Evolutionary conservation across 2,797 vertebrate species (phyloP).

Genomic region (Danio kyathit): DNA sequence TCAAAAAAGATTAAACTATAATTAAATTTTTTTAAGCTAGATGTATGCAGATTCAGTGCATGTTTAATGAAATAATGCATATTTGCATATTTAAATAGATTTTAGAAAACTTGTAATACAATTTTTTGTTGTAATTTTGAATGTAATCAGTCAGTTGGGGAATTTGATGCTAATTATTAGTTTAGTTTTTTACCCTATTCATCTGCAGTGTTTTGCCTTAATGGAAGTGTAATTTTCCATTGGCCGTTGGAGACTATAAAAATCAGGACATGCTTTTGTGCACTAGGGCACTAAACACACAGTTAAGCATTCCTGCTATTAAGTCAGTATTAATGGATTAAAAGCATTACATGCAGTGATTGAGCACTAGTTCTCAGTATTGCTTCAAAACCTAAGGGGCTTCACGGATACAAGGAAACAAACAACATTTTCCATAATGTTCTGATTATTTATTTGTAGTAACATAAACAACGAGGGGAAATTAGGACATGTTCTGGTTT

Average conservation of each 20-base stretch:
- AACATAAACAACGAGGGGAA: neutral
- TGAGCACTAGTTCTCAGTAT: conserved; percentile 29
- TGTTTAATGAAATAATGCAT: too few relatives aligned
- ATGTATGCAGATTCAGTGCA: too few relatives aligned
- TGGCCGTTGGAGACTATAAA: conserved; percentile 55
- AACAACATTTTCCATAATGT: neutral
- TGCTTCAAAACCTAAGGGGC: conserved; percentile 37
- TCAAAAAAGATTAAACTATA: too few relatives aligned
- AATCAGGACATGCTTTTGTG: conserved; percentile 54
- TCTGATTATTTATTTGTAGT: conserved; percentile 1
- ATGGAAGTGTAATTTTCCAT: conserved; percentile 64
- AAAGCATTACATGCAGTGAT: conserved; percentile 57
- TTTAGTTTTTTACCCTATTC: too few relatives aligned
- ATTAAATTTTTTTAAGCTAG: too few relatives aligned
- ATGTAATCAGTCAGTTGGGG: too few relatives aligned
- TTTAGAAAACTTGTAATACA: too few relatives aligned
- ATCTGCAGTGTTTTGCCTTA: neutral
- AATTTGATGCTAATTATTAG: too few relatives aligned
- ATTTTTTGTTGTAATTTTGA: too few relatives aligned
- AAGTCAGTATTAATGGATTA: conserved; percentile 48
- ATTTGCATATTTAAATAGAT: too few relatives aligned
- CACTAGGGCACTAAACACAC: conserved; percentile 56
- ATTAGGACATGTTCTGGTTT: neutral
- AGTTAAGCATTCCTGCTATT: conserved; percentile 47
- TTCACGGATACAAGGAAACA: conserved; percentile 15